These are phyloP conservation scores for Solen grandis DNA, from an alignment of 1,140 invertebrate species.

Conservation along the genomic window DNA sequence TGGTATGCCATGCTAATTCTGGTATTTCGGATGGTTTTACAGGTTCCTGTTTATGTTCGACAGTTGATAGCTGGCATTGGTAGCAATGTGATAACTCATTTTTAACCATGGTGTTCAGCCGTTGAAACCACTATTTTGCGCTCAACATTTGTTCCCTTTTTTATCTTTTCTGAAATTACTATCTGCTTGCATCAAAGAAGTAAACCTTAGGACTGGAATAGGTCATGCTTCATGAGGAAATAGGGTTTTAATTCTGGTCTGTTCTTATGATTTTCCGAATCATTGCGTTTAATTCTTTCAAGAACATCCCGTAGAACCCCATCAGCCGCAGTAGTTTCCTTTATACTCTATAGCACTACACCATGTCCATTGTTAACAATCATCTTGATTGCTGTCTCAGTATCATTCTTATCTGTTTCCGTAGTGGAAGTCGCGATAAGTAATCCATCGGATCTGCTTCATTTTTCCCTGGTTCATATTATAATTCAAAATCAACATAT, in stretches of 20 bases:
- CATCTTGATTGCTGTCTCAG: slow-evolving; percentile 12
- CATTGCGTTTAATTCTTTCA: no score
- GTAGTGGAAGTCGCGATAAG: slow-evolving; percentile 51
- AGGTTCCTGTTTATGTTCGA: slow-evolving; percentile 38
- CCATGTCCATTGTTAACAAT: slow-evolving; percentile 29
- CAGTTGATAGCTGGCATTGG: slow-evolving; percentile 52
- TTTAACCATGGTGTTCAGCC: slow-evolving; percentile 53
- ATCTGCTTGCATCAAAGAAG: slow-evolving; percentile 50
- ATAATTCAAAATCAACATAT: slow-evolving; percentile 39
- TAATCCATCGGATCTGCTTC: slow-evolving; percentile 62
- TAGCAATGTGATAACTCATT: slow-evolving; percentile 50
- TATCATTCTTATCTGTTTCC: slow-evolving; percentile 8
- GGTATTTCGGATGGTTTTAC: slow-evolving; percentile 46
- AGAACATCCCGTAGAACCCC: no score
- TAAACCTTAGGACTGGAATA: slow-evolving; percentile 15
- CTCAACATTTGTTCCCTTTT: slow-evolving; percentile 53
- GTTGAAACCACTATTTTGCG: slow-evolving; percentile 58
- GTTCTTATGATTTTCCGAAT: no score
- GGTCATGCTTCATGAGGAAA: neutral
- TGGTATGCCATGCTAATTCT: slow-evolving; percentile 53
- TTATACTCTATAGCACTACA: neutral
- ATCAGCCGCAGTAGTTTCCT: neutral
- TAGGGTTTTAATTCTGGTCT: slow-evolving; percentile 5
- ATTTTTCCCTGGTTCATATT: slow-evolving; percentile 37
- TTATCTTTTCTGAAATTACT: slow-evolving; percentile 47